Conservation (phyloP, 1,140 invertebrate genomes). For the Chrysomallon squamiferum region DNA sequence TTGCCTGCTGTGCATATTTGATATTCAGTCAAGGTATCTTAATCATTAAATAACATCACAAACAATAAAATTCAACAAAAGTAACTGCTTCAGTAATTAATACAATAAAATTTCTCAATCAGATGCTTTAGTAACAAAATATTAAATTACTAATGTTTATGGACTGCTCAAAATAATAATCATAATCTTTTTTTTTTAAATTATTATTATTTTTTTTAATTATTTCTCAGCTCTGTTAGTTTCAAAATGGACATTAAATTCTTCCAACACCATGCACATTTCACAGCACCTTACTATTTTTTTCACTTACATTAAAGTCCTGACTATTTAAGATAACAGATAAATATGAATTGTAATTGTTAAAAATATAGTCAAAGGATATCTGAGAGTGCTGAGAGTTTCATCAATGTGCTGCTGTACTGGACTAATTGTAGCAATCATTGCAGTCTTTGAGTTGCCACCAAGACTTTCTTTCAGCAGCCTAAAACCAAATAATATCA, state of each 20-base stretch:
- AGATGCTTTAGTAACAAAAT: not conserved
- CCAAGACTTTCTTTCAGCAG: constrained; percentile 89
- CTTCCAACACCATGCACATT: no score
- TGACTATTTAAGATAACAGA: no score
- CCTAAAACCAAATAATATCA: constrained; percentile 65
- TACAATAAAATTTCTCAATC: not conserved
- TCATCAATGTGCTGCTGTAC: constrained; percentile 80
- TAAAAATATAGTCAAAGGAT: not conserved
- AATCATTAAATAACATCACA: not conserved
- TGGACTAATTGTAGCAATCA: constrained; percentile 80
- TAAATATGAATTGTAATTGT: no score
- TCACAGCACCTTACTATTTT: no score
- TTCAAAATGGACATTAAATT: no score
- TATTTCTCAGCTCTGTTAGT: no score
- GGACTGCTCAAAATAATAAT: no score
- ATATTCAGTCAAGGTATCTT: constrained; percentile 19
- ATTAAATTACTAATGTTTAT: not conserved
- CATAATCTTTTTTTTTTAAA: no score
- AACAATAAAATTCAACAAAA: no score
- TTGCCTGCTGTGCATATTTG: constrained; percentile 58
- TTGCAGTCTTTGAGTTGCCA: constrained; percentile 93
- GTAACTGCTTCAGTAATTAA: no score
- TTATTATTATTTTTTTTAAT: no score
- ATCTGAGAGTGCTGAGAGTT: constrained; percentile 83
- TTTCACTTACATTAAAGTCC: no score